Base-by-base conservation (phyloP, 2,113 vertebrate genomes). In the Geococcyx californianus region DNA sequence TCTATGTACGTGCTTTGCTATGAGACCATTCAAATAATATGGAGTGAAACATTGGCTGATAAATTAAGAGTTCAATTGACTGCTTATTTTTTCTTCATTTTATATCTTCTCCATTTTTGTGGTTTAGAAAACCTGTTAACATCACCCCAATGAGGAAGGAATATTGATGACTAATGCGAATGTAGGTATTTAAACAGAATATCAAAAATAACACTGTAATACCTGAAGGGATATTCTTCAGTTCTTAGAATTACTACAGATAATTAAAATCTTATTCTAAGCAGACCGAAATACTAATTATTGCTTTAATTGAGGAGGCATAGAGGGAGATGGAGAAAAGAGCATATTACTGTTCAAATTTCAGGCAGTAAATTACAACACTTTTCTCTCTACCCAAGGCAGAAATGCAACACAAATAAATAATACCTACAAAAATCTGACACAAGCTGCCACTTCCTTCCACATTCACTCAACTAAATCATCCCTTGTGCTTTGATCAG, bases 241-340 rank as follows among this genome's bases (percentile, higher is more conserved):
- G 29, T 87, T 84, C 33, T 51, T 79, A 55, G 44, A 59, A 84
- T 83, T 72, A 85, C 44, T 72, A 42, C 51, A 74, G 31, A 52
- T 72, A 95, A 87, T 89, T 80, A 68, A 92, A 93, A 26, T 70
- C 44, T 78, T 92, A 66, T 60, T 94, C 93, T 73, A 86, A 94
- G 88, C 10, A 78, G 54, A 36, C 49, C 38, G 42, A 94, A 93
- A 92, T 66, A 64, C 15, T 66, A 89, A 80, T 86, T 91, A 81
- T 59, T 91, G 34, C 56, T 95, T 89, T 93, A 86, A 38, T 25
- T 54, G 55, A 86, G 47, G 9, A 19, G 45, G 7, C 5, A 10
- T 19, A 19, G 19, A 21, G 16, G 47, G 47, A 11, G 20, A 19
- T 24, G 47, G 47, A 8, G 4, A 12, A 60, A 78, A 17, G 10